phyloP scores from a whole-genome alignment of 2,797 vertebrate species.

The Enteromius viviparus region DNA sequence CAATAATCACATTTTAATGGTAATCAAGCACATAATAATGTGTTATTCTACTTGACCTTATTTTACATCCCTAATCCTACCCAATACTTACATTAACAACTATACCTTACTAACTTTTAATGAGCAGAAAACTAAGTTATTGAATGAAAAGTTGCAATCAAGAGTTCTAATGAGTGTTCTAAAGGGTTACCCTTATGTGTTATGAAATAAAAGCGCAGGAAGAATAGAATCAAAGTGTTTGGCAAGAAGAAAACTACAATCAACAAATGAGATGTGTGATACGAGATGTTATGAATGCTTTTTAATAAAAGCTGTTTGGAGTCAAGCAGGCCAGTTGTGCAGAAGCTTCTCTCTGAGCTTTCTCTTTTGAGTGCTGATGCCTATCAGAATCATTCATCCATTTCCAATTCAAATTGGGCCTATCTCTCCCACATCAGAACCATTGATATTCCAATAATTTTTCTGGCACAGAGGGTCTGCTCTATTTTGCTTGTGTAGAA shows the following conservation, averaged over 20 bases:
- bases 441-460: conserved; percentile 72
- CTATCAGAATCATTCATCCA: conserved; percentile 57
- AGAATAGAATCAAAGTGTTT: conserved; percentile 1
- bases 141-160: too few species aligned
- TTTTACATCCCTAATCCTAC: too few species aligned
- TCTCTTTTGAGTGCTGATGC: conserved; percentile 57
- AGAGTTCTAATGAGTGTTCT: too few species aligned
- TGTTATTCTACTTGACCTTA: too few species aligned
- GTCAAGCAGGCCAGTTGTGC: conserved; percentile 5
- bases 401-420: conserved; percentile 64
- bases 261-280: background rate
- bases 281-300: conserved; percentile 28
- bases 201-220: background rate
- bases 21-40: too few species aligned
- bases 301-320: conserved; percentile 35
- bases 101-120: too few species aligned
- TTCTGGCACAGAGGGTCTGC: conserved; percentile 52
- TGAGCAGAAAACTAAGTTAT: too few species aligned
- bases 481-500: conserved; percentile 31
- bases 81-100: too few species aligned
- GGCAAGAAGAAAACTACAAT: conserved; percentile 21
- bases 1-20: background rate
- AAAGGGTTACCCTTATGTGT: background rate
- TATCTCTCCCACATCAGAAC: conserved; percentile 69
- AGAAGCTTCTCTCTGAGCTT: conserved; percentile 3